Conservation (phyloP, 1,140 invertebrate genomes). For the Penaeus vannamei region DNA sequence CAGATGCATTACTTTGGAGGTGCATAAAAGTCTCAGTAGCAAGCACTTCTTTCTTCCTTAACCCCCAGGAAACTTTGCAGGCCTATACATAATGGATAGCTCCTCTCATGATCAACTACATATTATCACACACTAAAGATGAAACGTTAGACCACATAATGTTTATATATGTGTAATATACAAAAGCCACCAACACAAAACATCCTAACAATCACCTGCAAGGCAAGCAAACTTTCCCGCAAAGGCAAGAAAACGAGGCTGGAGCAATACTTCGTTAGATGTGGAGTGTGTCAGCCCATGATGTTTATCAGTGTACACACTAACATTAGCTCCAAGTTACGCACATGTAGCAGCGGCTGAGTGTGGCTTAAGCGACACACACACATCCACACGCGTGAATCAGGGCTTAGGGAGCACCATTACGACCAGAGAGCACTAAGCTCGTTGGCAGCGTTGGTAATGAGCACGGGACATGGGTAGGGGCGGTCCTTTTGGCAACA, state of each 20-base stretch:
- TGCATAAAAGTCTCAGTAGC: slow-evolving; percentile 54
- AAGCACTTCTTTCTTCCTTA: slow-evolving; percentile 41
- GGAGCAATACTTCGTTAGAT: slow-evolving; percentile 47
- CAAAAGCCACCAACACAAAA: slow-evolving; percentile 64
- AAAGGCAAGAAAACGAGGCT: slow-evolving; percentile 52
- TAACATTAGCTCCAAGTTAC: slow-evolving; percentile 54
- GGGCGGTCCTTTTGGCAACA: slow-evolving; percentile 38
- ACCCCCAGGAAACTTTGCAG: slow-evolving; percentile 63
- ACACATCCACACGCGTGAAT: slow-evolving; percentile 59
- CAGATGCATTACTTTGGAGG: slow-evolving; percentile 55
- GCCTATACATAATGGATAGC: slow-evolving; percentile 56
- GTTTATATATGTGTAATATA: slow-evolving; percentile 62
- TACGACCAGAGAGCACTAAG: slow-evolving; percentile 55
- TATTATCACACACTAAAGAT: slow-evolving; percentile 60
- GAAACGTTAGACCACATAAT: slow-evolving; percentile 57
- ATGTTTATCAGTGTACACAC: slow-evolving; percentile 57
- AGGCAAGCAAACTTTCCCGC: slow-evolving; percentile 64
- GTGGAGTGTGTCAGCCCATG: slow-evolving; percentile 48
- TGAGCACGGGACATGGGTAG: slow-evolving; percentile 60
- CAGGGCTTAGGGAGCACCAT: slow-evolving; percentile 64
- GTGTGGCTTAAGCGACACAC: slow-evolving; percentile 57
- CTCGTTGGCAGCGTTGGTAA: slow-evolving; percentile 63
- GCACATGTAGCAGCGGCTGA: slow-evolving; percentile 58
- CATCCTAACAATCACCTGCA: slow-evolving; percentile 64
- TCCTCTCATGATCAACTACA: slow-evolving; percentile 56